A percentile compares a stretch with the other conserved stretches of the same genome.
Evolutionary conservation across 1,140 invertebrate genomes (phyloP).

Genomic region (Macrocentrus cingulum): DNA sequence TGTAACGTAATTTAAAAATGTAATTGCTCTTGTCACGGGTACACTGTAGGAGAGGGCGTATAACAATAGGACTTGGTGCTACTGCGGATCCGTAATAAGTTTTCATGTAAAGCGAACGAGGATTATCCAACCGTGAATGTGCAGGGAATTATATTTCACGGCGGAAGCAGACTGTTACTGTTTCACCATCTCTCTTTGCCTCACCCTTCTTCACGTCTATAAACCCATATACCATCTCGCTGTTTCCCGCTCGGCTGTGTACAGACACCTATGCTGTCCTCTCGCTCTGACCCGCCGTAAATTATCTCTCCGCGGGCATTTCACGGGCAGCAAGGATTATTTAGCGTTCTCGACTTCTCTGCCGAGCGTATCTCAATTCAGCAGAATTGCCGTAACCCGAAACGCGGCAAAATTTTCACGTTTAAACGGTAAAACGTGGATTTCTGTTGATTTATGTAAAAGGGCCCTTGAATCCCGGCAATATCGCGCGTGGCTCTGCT

Average conservation of each 20-base stretch:
- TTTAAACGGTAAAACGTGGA: conserved; percentile 17
- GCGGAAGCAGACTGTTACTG: conserved; percentile 57
- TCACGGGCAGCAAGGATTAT: conserved; percentile 30
- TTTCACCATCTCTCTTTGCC: conserved; percentile 33
- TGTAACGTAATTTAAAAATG: conserved; percentile 60
- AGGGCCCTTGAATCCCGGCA: too few species aligned
- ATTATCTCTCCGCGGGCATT: conserved; percentile 45
- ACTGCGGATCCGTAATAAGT: conserved; percentile 54
- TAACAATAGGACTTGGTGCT: conserved; percentile 36
- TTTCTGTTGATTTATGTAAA: conserved; percentile 11
- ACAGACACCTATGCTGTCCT: background rate
- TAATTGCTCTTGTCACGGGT: conserved; percentile 57
- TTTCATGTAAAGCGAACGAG: conserved; percentile 58
- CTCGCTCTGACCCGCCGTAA: conserved; percentile 44
- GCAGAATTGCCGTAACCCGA: conserved; percentile 9
- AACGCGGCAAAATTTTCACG: conserved; percentile 17
- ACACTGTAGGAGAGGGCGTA: conserved; percentile 36
- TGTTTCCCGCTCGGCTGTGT: conserved; percentile 3
- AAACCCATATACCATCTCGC: background rate
- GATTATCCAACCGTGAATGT: conserved; percentile 60
- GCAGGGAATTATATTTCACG: conserved; percentile 59
- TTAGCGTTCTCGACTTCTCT: conserved; percentile 29
- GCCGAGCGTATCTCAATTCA: background rate
- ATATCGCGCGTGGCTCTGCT: too few species aligned
- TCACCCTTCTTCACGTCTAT: background rate